phyloP scores from a whole-genome alignment of 2,888 invertebrate species.

The Biston betularia region DNA sequence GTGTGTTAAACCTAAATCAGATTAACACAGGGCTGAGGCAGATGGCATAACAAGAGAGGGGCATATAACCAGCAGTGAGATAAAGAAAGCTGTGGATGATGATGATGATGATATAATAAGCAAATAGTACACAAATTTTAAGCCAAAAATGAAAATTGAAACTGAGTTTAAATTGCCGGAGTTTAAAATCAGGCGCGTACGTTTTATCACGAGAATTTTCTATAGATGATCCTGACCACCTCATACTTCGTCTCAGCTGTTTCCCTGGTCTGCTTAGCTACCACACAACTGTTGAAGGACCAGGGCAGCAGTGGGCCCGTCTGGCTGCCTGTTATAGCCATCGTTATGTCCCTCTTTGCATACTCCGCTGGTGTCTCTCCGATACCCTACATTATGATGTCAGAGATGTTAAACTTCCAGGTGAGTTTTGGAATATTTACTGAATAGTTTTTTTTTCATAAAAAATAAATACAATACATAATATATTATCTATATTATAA shows the following conservation, averaged over 20 bases:
- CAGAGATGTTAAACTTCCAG: conserved; percentile 56
- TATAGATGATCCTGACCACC: conserved; percentile 39
- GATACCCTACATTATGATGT: conserved; percentile 50
- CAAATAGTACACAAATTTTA: too few species aligned
- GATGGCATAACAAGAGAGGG: too few species aligned
- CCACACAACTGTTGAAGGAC: conserved; percentile 41
- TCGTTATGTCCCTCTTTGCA: conserved; percentile 45
- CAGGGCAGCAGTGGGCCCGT: conserved; percentile 39
- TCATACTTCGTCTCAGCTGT: conserved; percentile 36
- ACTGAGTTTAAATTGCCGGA: too few species aligned
- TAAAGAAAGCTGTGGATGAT: too few species aligned
- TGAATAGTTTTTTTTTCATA: too few species aligned
- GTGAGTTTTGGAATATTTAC: conserved; percentile 14
- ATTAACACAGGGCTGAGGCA: too few species aligned
- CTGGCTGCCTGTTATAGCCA: conserved; percentile 47
- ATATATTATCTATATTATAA: too few species aligned
- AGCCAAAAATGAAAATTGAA: too few species aligned
- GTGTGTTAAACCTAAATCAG: too few species aligned
- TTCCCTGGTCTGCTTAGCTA: conserved; percentile 44
- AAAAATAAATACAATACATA: too few species aligned
- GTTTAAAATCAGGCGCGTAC: not conserved
- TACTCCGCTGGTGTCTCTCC: conserved; percentile 50
- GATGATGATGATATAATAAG: too few species aligned
- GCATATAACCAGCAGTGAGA: too few species aligned
- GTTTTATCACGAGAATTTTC: not conserved